Base-by-base conservation (phyloP, 1,140 invertebrate species). In the Bombus vancouverensis region DNA sequence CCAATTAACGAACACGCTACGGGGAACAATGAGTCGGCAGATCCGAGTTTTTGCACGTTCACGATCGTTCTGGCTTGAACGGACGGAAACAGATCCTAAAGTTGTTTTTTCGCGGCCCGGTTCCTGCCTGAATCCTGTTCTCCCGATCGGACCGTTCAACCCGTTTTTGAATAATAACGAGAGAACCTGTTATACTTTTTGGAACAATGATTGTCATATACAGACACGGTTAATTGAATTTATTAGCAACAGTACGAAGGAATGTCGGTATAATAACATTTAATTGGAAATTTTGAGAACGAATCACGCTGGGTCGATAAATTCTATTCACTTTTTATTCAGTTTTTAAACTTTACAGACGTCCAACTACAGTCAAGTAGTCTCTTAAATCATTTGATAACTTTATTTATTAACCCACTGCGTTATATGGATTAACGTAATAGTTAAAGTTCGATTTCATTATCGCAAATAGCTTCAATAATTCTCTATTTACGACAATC, bases 11-110 rank as follows among this genome's bases (percentile, higher is more conserved):
- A 74, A 85, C 70, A 68, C 44, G 34, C n/a, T 32, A 13, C 70
- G 44, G 59, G 71, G 78, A 81, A 85, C 84, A 81, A 85, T 85
- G 84, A 85, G 76, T 85, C 34, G 77, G 32, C 73, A 18, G 39
- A 80, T 73, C 72, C 83, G 76, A 65, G n/a, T 37, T 85, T 85
- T 73, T 85, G 76, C 83, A 80, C 57, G 76, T 80, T 85, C 76
- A 85, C 68, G 83, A 42, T 47, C 53, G 83, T 80, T 78, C 34
- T 12, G 22, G 47, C 22, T 72, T 32, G 76, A 62, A 80, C 68
- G 83, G 76, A 80, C 59, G 68, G 76, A 85, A 85, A 72, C 77
- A 53, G 76, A 80, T 59, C 53, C 83, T 6, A n/a, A 53, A 72
- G 53, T 80, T 79, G 53, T 80, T 72, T 72, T 53, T 85, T 85